phyloP scores from a whole-genome alignment of 2,113 vertebrate genomes.

The Ascaphus truei region DNA sequence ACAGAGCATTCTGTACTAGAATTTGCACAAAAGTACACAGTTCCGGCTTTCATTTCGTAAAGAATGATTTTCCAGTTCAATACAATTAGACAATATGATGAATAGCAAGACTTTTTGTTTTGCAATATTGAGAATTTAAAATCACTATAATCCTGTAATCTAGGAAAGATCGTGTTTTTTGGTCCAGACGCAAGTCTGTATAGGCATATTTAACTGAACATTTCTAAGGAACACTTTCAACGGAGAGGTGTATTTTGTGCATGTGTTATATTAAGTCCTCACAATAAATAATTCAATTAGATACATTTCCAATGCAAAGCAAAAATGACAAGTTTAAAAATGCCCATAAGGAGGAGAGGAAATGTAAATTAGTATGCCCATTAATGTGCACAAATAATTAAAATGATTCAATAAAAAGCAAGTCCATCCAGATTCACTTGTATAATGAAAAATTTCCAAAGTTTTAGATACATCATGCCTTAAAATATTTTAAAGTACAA shows the following conservation, averaged over 20 bases:
- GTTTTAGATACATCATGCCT: no score
- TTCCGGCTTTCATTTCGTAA: not conserved
- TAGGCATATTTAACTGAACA: no score
- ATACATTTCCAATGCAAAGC: not conserved
- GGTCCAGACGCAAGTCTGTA: not conserved
- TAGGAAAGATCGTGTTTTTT: not conserved
- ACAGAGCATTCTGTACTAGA: not conserved
- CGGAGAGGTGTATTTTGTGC: not conserved
- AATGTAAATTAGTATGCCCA: not conserved
- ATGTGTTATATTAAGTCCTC: not conserved
- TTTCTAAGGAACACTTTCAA: not conserved
- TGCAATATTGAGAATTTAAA: not conserved
- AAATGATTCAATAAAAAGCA: constrained; percentile 36
- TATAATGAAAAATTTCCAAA: no score
- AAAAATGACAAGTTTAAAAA: constrained; percentile 8
- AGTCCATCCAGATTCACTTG: constrained; percentile 23
- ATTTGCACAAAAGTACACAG: not conserved
- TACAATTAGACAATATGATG: not conserved
- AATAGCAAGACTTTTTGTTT: not conserved
- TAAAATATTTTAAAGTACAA: no score
- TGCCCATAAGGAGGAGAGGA: constrained; percentile 22
- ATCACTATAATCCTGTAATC: not conserved
- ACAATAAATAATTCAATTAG: constrained; percentile 13
- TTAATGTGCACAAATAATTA: not conserved
- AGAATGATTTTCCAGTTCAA: not conserved